Evolutionary conservation across 1,140 invertebrate genomes (phyloP), one percentile per base, ranked within the genome.

Genomic region (Centruroides vittatus): DNA sequence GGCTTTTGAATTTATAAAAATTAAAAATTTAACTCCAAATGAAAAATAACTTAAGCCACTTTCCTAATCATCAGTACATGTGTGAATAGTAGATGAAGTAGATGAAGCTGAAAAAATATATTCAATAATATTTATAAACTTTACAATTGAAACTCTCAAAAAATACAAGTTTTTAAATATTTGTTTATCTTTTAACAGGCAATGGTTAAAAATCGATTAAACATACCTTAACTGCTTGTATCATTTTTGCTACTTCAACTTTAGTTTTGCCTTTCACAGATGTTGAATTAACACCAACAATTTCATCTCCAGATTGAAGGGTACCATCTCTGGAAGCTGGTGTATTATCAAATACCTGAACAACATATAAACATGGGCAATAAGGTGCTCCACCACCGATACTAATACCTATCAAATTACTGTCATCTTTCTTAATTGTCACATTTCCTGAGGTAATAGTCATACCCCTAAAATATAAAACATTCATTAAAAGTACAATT

Each of bases 171-270:
- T 23, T 23, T 23, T 23, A 23, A 23, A 23, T 23, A 23, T 23
- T 23, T 23, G 23, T 23, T 23, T 23, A 23, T 23, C 23, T 23
- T 23, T 23, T 23, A 23, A 23, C 2, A 1, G 4, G 23, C 1
- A 41, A 35, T 36, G 23, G 56, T 10, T 51, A 50, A 36, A 58
- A 23, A 23, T 23, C 2, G 23, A 23, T 23, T 23, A 52, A 23
- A 59, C 1, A 41, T 74, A 88, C 86, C 78, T 89, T 86, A 55
- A 85, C 82, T 3, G 85, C 78, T 75, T 98, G 94, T 67, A 99
- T 99, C 86, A 98, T 89, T 76, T 95, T 93, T 23, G 95, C 96
- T 1, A 99, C 95, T 78, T 98, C 93, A 3, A 93, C 88, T 80
- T 99, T 98, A 3, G 93, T 97, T 56, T 93, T 91, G 12, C 94